Base-by-base conservation (phyloP, 2,888 invertebrate genomes). In the Neria commutata region DNA sequence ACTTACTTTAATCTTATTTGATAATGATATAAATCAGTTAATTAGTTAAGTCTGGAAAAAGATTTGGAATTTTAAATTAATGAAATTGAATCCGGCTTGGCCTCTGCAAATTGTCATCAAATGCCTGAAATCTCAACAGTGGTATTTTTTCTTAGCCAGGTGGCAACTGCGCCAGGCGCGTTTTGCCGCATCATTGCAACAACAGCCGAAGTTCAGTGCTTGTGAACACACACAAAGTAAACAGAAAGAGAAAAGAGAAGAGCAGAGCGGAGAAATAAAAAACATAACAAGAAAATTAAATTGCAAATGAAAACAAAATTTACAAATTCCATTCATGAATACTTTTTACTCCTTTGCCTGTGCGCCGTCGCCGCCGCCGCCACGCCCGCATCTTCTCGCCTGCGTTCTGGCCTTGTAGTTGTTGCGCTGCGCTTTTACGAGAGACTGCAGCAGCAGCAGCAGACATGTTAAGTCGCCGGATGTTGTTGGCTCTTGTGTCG, bases 271-370 rank as follows among this genome's bases (percentile, higher is more conserved):
- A 29, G 11, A 6, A 29, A 29, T 42, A 60, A 40, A 34, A 56
- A 54, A 26, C 48, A 40, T 45, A 48, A 29, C 51, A 54, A 51
- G 10, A 24, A 45, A n/a, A 25, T 19, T 24, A 49, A 19, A 11
- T 65, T 66, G 64, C 67, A 75, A 75, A 76, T 67, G 67, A 73
- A 75, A 75, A 72, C 67, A 75, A 76, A 77, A 79, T 73, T 78
- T 78, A 78, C 76, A 74, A 79, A 80, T 80, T 80, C 80, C 80
- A 79, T 79, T 79, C 79, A 79, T 79, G 76, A 72, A 72, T 78
- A 76, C 70, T 67, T 60, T 57, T 40, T 16, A n/a, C 16, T 40
- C 10, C 40, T 5, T n/a, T 40, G n/a, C n/a, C 6, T 21, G 19
- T 45, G 3, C 45, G 16, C 45, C 19, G 21, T 21, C 21, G 21